Base-by-base conservation (phyloP, 2,888 invertebrate species). In the Machimus rusticus region DNA sequence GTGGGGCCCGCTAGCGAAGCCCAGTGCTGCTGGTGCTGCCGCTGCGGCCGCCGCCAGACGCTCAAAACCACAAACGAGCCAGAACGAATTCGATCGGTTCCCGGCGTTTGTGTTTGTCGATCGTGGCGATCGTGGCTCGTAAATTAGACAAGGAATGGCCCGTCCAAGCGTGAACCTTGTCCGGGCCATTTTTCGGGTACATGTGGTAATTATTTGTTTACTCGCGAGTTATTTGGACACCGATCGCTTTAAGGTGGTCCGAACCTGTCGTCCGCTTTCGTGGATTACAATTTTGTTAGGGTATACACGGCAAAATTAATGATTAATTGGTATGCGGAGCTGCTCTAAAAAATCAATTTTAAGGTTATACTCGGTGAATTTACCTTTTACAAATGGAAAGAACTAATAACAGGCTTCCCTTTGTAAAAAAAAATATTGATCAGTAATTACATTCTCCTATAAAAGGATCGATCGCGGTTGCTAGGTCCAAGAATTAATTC, bases 51-150 rank as follows among this genome's bases (percentile, higher is more conserved):
- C 9, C 28, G 82, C 37, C 43, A n/a, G 74, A 74, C 74, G 74
- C 74, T 85, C 46, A 78, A 74, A 78, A n/a, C 79, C 78, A 57
- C 46, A 78, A 88, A 88, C 88, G 84, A 88, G 87, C 74, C 87
- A 88, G 78, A 88, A 88, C 88, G 85, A 87, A 88, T 87, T 88
- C 81, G 87, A 87, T 78, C 57, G 74, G 87, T 74, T 86, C 57
- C 79, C 66, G 34, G 66, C 66, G 66, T 66, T 88, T 86, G 76
- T 88, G 81, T 87, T 88, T 88, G 81, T 85, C 86, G 88, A 88
- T 88, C 88, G 88, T 88, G 88, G 88, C 86, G 88, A 88, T 88
- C 88, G 88, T 88, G 88, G 88, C 87, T 88, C 88, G 86, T 88
- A 88, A 88, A 88, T 88, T 88, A 88, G 88, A 87, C 81, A 57